phyloP scores from a whole-genome alignment of 1,140 invertebrate genomes.

The Hycleus cichorii region DNA sequence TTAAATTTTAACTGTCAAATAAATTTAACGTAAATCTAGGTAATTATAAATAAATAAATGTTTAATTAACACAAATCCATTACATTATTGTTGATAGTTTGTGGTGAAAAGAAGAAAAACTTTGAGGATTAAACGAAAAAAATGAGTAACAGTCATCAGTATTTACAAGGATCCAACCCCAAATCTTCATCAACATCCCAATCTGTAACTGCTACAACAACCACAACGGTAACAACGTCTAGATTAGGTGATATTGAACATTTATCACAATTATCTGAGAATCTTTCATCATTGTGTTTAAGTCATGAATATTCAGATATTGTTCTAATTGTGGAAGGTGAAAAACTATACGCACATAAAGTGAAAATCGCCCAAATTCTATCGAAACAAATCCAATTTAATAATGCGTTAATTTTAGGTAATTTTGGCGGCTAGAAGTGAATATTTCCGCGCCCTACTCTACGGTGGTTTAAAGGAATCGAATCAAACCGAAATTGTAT shows the following conservation, averaged over 20 bases:
- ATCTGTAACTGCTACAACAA: background rate
- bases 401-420: constrained; percentile 36
- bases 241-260: constrained; percentile 39
- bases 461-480: constrained; percentile 90
- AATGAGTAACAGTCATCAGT: constrained; percentile 36
- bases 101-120: too few relatives aligned
- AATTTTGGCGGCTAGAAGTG: constrained; percentile 85
- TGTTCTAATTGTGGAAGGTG: constrained; percentile 76
- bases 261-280: constrained; percentile 57
- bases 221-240: constrained; percentile 15
- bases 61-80: too few relatives aligned
- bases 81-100: too few relatives aligned
- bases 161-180: constrained; percentile 23
- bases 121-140: background rate
- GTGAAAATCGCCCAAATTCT: constrained; percentile 40
- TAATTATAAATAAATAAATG: too few relatives aligned
- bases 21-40: too few relatives aligned
- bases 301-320: constrained; percentile 89
- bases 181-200: constrained; percentile 8
- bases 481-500: constrained; percentile 69
- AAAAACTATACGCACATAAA: constrained; percentile 79
- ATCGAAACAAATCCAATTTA: background rate
- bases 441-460: constrained; percentile 88
- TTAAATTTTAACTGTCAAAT: too few relatives aligned
- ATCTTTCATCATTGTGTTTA: constrained; percentile 75